These are phyloP conservation scores for Rousettus madagascariensis DNA, from an alignment of 2,797 vertebrate species.

Conservation along the genomic window DNA sequence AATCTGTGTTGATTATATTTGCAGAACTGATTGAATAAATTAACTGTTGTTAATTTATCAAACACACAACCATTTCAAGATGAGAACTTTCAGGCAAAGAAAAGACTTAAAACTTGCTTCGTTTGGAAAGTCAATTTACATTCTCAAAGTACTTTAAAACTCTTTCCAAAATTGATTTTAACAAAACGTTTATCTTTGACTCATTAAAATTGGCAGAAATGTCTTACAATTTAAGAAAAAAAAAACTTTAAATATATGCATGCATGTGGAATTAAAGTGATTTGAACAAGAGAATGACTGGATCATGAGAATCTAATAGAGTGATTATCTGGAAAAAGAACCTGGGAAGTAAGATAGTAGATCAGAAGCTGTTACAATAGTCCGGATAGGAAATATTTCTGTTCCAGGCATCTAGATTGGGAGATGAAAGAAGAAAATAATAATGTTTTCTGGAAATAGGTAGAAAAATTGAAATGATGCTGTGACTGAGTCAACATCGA, in stretches of 20 bases:
- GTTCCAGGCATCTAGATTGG: background rate
- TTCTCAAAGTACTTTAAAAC: slow-evolving; percentile 36
- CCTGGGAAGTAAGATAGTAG: background rate
- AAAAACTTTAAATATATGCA: background rate
- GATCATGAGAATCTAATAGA: background rate
- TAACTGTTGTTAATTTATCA: background rate
- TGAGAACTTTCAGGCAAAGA: background rate
- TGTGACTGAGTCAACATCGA: background rate
- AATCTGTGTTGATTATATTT: slow-evolving; percentile 5
- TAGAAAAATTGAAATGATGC: background rate
- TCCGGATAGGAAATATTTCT: background rate
- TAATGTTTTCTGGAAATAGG: background rate
- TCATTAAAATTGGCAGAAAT: slow-evolving; percentile 3
- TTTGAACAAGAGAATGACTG: background rate
- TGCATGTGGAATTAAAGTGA: background rate
- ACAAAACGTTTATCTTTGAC: background rate
- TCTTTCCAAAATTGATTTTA: background rate
- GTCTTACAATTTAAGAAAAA: background rate
- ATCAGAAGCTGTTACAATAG: background rate
- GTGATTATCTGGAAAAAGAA: background rate
- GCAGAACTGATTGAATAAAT: background rate
- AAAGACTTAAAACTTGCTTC: background rate
- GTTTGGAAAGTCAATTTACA: background rate
- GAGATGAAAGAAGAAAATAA: background rate
- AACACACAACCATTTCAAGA: background rate